These are phyloP conservation scores for Trichopria drosophilae DNA, from an alignment of 2,888 invertebrate species.

Conservation along the genomic window DNA sequence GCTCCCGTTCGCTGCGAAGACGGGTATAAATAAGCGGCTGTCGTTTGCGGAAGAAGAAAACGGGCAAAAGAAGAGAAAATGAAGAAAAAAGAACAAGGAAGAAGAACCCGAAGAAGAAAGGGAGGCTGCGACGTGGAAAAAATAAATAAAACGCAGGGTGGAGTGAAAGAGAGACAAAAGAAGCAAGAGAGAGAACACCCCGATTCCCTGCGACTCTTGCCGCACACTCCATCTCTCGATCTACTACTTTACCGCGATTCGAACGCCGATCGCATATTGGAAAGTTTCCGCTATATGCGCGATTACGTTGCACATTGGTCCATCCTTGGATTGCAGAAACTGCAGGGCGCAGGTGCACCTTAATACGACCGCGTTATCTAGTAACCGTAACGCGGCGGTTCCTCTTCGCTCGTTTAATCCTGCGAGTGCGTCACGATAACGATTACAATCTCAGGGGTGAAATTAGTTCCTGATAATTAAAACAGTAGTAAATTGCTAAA, in stretches of 20 bases:
- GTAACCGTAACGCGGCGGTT: no score
- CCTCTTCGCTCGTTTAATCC: no score
- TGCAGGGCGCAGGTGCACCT: constrained; percentile 43
- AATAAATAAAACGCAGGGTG: constrained; percentile 39
- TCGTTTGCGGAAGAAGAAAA: constrained; percentile 60
- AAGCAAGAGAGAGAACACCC: constrained; percentile 30
- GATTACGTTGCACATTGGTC: no score
- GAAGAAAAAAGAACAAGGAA: no score
- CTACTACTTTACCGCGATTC: constrained; percentile 45
- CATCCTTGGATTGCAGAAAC: no score
- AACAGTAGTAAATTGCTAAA: no score
- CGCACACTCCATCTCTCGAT: constrained; percentile 34
- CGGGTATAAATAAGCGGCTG: constrained; percentile 59
- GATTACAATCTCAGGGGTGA: no score
- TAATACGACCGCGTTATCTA: constrained; percentile 44
- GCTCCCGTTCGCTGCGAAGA: constrained; percentile 57
- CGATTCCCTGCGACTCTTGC: constrained; percentile 26
- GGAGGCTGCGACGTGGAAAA: constrained; percentile 52
- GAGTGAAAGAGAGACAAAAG: constrained; percentile 30
- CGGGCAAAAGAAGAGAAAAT: constrained; percentile 55
- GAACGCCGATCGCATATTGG: constrained; percentile 42
- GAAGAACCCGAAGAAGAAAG: constrained; percentile 45
- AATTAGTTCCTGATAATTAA: no score
- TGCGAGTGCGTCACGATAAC: no score
- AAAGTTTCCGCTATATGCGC: constrained; percentile 37